A percentile compares a stretch with the other conserved stretches of the same genome.
These are phyloP conservation scores for Tanypteryx hageni DNA, from an alignment of 2,888 invertebrate genomes.

Conservation along the genomic window DNA sequence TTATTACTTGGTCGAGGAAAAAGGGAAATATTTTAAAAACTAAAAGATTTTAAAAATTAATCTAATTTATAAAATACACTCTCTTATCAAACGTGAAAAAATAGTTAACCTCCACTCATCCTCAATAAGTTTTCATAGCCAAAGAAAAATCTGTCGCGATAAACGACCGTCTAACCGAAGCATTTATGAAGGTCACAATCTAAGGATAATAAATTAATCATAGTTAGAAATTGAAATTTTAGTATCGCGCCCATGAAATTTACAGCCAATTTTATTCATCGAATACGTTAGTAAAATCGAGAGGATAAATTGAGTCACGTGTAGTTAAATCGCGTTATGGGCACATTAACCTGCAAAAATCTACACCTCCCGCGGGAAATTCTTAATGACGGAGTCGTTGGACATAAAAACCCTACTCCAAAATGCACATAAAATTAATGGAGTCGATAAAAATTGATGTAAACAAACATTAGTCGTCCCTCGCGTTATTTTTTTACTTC, in stretches of 20 bases:
- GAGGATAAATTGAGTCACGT: slow-evolving; percentile 24
- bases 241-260: neutral
- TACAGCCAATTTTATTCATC: slow-evolving; percentile 23
- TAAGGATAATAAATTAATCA: neutral
- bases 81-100: too few relatives aligned
- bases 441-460: neutral
- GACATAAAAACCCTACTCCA: neutral
- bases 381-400: neutral
- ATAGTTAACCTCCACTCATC: too few relatives aligned
- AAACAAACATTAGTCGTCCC: neutral
- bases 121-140: too few relatives aligned
- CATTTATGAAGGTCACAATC: too few relatives aligned
- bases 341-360: neutral
- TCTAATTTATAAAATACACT: too few relatives aligned
- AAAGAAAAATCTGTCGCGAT: too few relatives aligned
- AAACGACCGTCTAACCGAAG: too few relatives aligned
- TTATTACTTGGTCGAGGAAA: too few relatives aligned
- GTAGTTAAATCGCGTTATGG: neutral
- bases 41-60: too few relatives aligned
- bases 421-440: neutral
- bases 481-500: neutral
- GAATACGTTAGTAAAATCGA: neutral
- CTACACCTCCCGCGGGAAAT: neutral
- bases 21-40: too few relatives aligned
- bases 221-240: neutral